phyloP scores from a whole-genome alignment of 2,113 vertebrate species.

The Brachionichthys hirsutus region DNA sequence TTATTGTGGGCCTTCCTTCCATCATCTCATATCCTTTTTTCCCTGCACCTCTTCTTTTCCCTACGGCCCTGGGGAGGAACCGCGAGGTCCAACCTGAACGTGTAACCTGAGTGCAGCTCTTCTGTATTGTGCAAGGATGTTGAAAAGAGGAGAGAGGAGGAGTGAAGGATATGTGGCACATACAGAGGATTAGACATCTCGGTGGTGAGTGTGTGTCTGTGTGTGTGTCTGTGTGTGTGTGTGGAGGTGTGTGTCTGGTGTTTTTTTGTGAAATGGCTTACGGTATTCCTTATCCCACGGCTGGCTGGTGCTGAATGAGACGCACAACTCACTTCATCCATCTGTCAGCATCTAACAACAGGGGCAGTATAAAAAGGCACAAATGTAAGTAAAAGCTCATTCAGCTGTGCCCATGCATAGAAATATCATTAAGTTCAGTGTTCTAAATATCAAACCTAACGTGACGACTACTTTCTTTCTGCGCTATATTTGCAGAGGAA shows the following conservation, averaged over 20 bases:
- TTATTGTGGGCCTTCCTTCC: constrained; percentile 71
- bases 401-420: not conserved
- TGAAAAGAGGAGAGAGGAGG: constrained; percentile 59
- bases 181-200: constrained; percentile 36
- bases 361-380: constrained; percentile 8
- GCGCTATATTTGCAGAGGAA: constrained; percentile 47
- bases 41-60: constrained; percentile 38
- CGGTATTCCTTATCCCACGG: constrained; percentile 31
- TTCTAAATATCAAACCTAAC: constrained; percentile 19
- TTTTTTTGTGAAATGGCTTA: constrained; percentile 41
- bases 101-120: constrained; percentile 68
- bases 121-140: constrained; percentile 67
- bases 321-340: constrained; percentile 25
- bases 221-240: constrained; percentile 15
- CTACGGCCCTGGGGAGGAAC: constrained; percentile 71
- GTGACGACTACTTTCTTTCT: constrained; percentile 29
- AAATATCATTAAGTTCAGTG: constrained; percentile 4
- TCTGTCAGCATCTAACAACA: not conserved
- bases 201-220: constrained; percentile 9
- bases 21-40: constrained; percentile 46
- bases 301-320: constrained; percentile 28
- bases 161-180: constrained; percentile 52
- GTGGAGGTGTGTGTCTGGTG: constrained; percentile 14
- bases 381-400: constrained; percentile 1
- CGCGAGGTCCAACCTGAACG: constrained; percentile 70